These are phyloP conservation scores for Anas georgica DNA, from an alignment of 2,797 vertebrate species.

Conservation along the genomic window DNA sequence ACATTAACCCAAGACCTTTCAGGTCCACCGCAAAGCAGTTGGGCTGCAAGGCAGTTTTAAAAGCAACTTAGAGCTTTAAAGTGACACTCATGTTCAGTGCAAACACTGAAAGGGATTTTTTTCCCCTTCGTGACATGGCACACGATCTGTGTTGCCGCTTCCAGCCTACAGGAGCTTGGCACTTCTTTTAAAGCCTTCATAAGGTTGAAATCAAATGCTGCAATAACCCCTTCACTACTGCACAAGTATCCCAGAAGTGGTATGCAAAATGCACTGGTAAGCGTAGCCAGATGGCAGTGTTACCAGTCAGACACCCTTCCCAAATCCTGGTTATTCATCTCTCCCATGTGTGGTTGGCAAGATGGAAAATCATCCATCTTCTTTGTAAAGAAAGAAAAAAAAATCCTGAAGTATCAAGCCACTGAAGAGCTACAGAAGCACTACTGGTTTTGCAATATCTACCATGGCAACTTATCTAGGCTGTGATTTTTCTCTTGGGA, in stretches of 20 bases:
- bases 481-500: constrained; percentile 36
- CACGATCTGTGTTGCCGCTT: not conserved
- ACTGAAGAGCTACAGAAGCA: constrained; percentile 4
- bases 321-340: constrained; percentile 56
- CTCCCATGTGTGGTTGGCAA: not conserved
- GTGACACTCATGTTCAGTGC: constrained; percentile 26
- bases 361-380: constrained; percentile 35
- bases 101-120: not conserved
- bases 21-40: constrained; percentile 51
- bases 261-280: not conserved
- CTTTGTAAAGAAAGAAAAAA: not conserved
- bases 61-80: constrained; percentile 46
- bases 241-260: constrained; percentile 40
- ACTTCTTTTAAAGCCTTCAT: constrained; percentile 24
- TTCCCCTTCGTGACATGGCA: not conserved
- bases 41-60: constrained; percentile 32
- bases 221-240: constrained; percentile 18
- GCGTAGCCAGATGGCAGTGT: not conserved
- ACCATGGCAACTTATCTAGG: not conserved
- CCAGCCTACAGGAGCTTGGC: constrained; percentile 4
- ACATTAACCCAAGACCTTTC: constrained; percentile 73
- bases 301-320: constrained; percentile 4
- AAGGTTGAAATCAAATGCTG: constrained; percentile 1
- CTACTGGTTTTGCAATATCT: constrained; percentile 34
- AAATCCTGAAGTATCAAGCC: constrained; percentile 5